These are phyloP conservation scores for Eupithecia insigniata DNA, from an alignment of 2,888 invertebrate genomes.

Conservation along the genomic window DNA sequence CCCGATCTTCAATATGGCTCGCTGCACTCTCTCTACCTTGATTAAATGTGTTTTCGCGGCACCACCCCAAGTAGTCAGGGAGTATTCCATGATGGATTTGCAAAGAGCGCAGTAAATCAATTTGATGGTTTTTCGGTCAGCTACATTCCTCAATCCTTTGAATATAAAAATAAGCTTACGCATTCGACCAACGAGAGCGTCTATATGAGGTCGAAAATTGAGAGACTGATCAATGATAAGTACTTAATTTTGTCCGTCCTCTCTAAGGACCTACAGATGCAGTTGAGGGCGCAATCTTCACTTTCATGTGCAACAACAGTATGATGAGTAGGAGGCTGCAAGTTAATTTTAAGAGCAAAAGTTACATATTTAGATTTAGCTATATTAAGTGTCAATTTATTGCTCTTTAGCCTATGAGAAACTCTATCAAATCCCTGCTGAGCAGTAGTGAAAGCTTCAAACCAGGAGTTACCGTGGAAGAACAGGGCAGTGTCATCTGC, in stretches of 20 bases:
- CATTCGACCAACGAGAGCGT: neutral
- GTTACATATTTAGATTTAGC: neutral
- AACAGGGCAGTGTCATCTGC: neutral
- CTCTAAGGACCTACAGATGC: neutral
- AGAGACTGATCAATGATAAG: conserved; percentile 1
- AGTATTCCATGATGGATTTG: no score
- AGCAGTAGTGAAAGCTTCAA: neutral
- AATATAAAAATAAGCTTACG: no score
- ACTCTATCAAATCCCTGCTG: neutral
- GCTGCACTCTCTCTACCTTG: no score
- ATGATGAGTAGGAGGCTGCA: neutral
- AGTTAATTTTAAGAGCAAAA: neutral
- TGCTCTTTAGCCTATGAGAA: neutral
- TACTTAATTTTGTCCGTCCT: neutral
- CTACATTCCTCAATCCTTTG: no score
- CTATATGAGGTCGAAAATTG: neutral
- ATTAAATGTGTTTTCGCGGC: no score
- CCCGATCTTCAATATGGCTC: no score
- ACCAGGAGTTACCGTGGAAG: neutral
- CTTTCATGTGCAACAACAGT: neutral
- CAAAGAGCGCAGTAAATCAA: no score
- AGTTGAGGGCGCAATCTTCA: neutral
- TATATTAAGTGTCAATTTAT: neutral
- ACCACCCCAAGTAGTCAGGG: no score
- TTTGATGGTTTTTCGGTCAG: no score